Evolutionary conservation across 2,797 vertebrate species (phyloP).

Genomic region (Hippoglossus hippoglossus): DNA sequence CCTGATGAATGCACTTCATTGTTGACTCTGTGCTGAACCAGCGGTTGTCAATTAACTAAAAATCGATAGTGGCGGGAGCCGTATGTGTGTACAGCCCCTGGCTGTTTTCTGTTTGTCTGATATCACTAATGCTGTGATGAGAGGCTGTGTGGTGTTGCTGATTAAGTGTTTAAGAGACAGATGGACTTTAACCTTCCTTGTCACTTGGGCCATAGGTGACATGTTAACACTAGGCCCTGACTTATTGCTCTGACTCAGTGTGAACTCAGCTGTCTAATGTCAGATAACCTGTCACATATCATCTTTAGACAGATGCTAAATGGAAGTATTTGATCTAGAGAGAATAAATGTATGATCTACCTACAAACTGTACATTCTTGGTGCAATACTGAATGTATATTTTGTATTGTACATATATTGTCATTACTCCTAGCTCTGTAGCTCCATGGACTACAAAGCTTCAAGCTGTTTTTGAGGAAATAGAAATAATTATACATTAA

Average conservation of each 20-base stretch:
- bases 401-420: too few relatives aligned
- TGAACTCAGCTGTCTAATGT: constrained; percentile 9
- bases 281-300: background rate
- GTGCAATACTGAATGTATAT: too few relatives aligned
- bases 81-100: constrained; percentile 30
- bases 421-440: too few relatives aligned
- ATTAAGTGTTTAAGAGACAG: constrained; percentile 49
- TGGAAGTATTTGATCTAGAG: background rate
- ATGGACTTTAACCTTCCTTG: constrained; percentile 37
- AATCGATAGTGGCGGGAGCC: constrained; percentile 64
- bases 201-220: constrained; percentile 14
- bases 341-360: background rate
- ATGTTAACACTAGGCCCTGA: constrained; percentile 7
- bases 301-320: background rate
- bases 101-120: constrained; percentile 48
- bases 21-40: constrained; percentile 61
- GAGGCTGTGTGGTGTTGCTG: constrained; percentile 46
- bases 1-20: constrained; percentile 65
- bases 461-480: too few relatives aligned
- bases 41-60: constrained; percentile 68
- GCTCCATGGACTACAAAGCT: too few relatives aligned
- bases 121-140: constrained; percentile 45
- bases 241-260: constrained; percentile 15
- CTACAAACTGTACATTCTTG: background rate
- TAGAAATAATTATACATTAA: too few relatives aligned